Evolutionary conservation across 1,140 invertebrate genomes (phyloP), one percentile per base, ranked within the genome.

Genomic region (Lordiphosa collinella): DNA sequence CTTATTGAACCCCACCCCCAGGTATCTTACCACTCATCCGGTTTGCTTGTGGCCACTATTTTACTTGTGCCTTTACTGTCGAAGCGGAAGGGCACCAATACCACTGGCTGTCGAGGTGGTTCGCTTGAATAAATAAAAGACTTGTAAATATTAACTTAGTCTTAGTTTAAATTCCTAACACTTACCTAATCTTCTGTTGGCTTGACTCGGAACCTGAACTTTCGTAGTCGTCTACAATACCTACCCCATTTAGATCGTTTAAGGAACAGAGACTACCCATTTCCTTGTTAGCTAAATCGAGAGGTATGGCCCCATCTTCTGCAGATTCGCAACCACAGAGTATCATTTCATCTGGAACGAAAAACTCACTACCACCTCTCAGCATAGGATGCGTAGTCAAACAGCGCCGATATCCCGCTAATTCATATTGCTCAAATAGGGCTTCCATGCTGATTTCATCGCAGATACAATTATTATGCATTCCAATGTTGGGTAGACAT

Each of bases 11-110:
- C 7, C 4, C 38, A 16, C 16, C 6, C 14, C 2, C 18, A 10
- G 14, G 8, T 25, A 3, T 43, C 50, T 60, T 18, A 65, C 57
- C 62, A 55, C 8, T 53, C 49, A 47, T 65, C 57, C 34, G 62
- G 50, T 7, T 66, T 10, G 10, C 46, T 40, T 6, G 46, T 34
- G 37, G 29, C 36, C 0, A 47, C 2, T 46, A 44, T 48, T 14
- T 14, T 9, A 6, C n/a, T 35, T 13, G 18, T 47, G 9, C 31
- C 1, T 11, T 48, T 5, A n/a, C 8, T 22, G 11, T 13, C 31
- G 11, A 18, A 25, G 31, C 12, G 52, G 14, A 46, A 38, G 0
- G 60, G 60, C 18, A 63, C 35, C n/a, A 51, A 18, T 0, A 56
- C 32, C 0, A 57, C 22, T 8, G 59, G 53, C 10, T 29, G 31